Evolutionary conservation across 2,888 invertebrate genomes (phyloP), one percentile per base, ranked within the genome.

Genomic region (Rhabditoides inermis): DNA sequence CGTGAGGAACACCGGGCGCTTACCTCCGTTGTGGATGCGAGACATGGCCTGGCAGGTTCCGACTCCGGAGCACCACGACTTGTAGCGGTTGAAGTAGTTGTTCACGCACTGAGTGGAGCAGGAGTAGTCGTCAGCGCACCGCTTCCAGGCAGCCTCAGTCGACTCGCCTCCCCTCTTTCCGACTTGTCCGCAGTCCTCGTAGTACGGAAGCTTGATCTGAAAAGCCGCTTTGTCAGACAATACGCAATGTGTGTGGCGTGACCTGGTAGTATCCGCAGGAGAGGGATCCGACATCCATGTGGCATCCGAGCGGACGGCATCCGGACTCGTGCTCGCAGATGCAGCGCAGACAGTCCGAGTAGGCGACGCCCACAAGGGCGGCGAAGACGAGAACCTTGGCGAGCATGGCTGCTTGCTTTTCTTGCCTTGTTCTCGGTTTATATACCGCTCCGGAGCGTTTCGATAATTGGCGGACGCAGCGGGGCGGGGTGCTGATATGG

Each of bases 201-300:
- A 78, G 58, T 77, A 77, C 10, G 52, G 51, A 15, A 67, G 49
- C 53, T 77, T 77, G 41, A 77, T 73, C 63, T 77, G 76, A 54
- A 69, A n/a, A n/a, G n/a, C n/a, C n/a, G n/a, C n/a, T n/a, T n/a
- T n/a, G n/a, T n/a, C n/a, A n/a, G n/a, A n/a, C n/a, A n/a, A n/a
- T n/a, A n/a, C n/a, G n/a, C n/a, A n/a, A n/a, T n/a, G n/a, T n/a
- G n/a, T n/a, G n/a, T 20, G 15, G 68, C 60, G n/a, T 42, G 30
- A 59, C 62, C 50, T 66, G 69, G 52, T 63, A 69, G 55, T 69
- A 69, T 49, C 70, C 70, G 47, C 70, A 70, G 35, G 67, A 67
- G 20, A 70, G 64, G 22, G 67, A 67, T 56, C 69, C 69, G 22
- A 69, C 67, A 47, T 70, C 70, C 65, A 63, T 61, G 30, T 61